Percentiles rank a stretch among this genome's conserved stretches.
Evolutionary conservation across 1,140 invertebrate genomes (phyloP).

Genomic region (Chrysopa pallens): DNA sequence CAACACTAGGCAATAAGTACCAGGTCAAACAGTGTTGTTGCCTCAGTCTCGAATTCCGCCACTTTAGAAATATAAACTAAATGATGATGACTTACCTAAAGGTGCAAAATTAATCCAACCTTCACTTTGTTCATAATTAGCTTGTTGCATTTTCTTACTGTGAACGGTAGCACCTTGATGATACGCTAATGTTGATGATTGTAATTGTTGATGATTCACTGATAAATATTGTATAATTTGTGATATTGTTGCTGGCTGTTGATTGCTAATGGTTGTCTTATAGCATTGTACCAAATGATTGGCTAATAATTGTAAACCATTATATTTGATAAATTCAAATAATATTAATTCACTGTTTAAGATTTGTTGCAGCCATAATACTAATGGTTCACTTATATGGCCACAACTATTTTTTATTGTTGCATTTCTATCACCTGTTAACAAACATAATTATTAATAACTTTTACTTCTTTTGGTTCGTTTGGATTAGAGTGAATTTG

Average conservation of each 20-base stretch:
- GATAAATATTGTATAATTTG: constrained; percentile 12
- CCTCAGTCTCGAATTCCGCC: not conserved
- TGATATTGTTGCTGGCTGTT: constrained; percentile 22
- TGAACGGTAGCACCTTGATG: constrained; percentile 26
- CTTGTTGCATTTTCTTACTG: constrained; percentile 34
- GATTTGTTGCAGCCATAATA: constrained; percentile 55
- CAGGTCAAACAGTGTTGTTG: no score
- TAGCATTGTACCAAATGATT: constrained; percentile 36
- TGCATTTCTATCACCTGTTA: no score
- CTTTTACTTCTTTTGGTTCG: no score
- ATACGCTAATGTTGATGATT: constrained; percentile 23
- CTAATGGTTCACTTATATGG: constrained; percentile 34
- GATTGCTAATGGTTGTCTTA: constrained; percentile 26
- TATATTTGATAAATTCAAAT: constrained; percentile 40
- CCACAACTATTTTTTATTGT: no score
- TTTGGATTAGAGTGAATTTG: no score
- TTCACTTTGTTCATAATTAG: constrained; percentile 31
- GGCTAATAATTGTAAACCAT: constrained; percentile 37
- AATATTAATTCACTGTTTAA: constrained; percentile 48
- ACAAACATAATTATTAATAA: no score
- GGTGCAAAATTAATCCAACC: constrained; percentile 79
- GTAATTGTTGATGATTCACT: constrained; percentile 18
- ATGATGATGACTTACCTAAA: constrained; percentile 50
- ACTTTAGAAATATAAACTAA: not conserved
- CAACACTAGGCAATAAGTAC: no score